phyloP scores from a whole-genome alignment of 2,113 vertebrate genomes.

The Rhinogobius similis region DNA sequence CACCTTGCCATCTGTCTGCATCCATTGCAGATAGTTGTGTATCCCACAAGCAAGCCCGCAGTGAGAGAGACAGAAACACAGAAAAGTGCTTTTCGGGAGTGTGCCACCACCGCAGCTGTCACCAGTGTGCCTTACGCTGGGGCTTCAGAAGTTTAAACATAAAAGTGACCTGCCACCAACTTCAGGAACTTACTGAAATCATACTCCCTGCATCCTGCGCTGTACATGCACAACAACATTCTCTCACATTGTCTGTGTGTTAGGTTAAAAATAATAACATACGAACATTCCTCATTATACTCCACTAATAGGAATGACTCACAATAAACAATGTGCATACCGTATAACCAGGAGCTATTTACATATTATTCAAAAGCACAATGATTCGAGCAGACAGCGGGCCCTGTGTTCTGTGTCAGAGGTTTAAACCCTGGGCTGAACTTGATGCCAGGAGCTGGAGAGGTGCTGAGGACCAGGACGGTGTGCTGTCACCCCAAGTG shows the following conservation, averaged over 20 bases:
- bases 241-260: not conserved
- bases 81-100: slow-evolving; percentile 69
- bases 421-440: slow-evolving; percentile 26
- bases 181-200: slow-evolving; percentile 6
- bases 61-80: slow-evolving; percentile 62
- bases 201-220: not conserved
- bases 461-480: slow-evolving; percentile 20
- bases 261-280: slow-evolving; percentile 4
- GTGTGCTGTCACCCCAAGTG: slow-evolving; percentile 26
- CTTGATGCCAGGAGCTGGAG: slow-evolving; percentile 35
- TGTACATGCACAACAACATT: not conserved
- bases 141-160: slow-evolving; percentile 46
- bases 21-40: slow-evolving; percentile 64
- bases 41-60: slow-evolving; percentile 56
- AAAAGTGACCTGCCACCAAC: slow-evolving; percentile 18
- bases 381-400: slow-evolving; percentile 35
- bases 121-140: slow-evolving; percentile 44
- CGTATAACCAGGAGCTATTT: slow-evolving; percentile 37
- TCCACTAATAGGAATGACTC: not conserved
- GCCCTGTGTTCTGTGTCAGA: slow-evolving; percentile 16
- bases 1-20: slow-evolving; percentile 71
- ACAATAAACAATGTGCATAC: not conserved
- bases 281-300: not conserved
- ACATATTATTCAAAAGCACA: slow-evolving; percentile 20
- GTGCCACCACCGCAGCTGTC: slow-evolving; percentile 42